Percentiles rank a stretch among this genome's conserved stretches.
Evolutionary conservation across 2,888 invertebrate genomes (phyloP).

Genomic region (Schizaphis graminum): DNA sequence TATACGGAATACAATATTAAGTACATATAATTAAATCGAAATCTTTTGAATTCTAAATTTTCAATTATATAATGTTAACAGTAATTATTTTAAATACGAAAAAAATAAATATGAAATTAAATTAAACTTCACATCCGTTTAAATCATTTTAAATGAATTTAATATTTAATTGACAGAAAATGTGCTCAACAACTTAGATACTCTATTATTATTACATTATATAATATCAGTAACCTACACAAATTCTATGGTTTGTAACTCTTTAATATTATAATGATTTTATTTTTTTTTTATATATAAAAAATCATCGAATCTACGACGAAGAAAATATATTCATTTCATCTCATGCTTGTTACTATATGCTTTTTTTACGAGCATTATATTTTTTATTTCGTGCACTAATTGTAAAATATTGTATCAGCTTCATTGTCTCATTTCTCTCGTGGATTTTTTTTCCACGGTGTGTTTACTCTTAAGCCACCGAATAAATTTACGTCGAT

Average conservation of each 20-base stretch:
- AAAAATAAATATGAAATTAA: background rate
- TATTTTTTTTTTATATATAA: background rate
- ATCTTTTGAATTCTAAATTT: background rate
- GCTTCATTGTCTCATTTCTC: background rate
- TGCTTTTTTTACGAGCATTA: background rate
- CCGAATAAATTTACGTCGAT: background rate
- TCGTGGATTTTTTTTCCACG: background rate
- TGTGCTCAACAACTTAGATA: background rate
- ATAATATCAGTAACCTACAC: background rate
- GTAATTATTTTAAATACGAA: background rate
- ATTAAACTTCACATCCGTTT: background rate
- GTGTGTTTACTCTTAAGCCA: background rate
- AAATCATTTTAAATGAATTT: background rate
- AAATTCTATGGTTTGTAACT: background rate
- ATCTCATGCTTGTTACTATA: background rate
- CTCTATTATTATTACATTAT: background rate
- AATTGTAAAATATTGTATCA: conserved; percentile 19
- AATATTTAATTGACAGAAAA: background rate
- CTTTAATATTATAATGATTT: background rate
- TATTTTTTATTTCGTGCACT: background rate
- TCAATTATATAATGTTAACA: background rate
- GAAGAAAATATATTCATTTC: background rate
- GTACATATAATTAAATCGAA: background rate
- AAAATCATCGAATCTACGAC: background rate
- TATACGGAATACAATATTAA: no score